These are phyloP conservation scores for Cossypha caffra DNA, from an alignment of 2,797 vertebrate species.

Conservation along the genomic window DNA sequence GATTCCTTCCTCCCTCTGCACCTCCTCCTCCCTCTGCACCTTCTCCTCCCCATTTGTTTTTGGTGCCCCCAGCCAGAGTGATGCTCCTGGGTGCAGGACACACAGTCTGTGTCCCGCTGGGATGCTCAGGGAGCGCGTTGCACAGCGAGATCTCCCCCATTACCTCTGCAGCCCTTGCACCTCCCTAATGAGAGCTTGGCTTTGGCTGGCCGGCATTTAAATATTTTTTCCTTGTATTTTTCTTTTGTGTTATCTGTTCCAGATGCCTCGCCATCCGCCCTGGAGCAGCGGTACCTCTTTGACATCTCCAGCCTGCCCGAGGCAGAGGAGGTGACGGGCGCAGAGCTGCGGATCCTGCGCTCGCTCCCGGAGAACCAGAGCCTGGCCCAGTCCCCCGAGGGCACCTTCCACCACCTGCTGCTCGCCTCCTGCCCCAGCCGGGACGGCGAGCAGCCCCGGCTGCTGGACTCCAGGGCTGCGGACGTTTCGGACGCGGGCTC, in stretches of 20 bases:
- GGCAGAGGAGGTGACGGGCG: constrained; percentile 79
- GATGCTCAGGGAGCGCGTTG: background rate
- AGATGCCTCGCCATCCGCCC: background rate
- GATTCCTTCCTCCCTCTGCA: background rate
- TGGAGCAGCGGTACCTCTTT: constrained; percentile 81
- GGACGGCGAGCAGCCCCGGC: constrained; percentile 1
- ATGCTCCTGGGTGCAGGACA: fast-evolving
- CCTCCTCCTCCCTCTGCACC: background rate
- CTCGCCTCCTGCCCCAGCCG: constrained; percentile 70
- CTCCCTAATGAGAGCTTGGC: background rate
- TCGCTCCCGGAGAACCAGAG: constrained; percentile 51
- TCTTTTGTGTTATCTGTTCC: background rate
- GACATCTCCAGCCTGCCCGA: constrained; percentile 80
- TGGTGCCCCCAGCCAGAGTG: background rate
- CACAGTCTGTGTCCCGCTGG: background rate
- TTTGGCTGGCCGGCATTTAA: background rate
- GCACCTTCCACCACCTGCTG: constrained; percentile 74
- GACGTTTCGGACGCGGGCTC: constrained; percentile 60
- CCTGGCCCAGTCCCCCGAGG: constrained; percentile 48
- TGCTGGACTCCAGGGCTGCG: constrained; percentile 76
- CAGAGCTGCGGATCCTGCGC: constrained; percentile 81
- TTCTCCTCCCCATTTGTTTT: background rate
- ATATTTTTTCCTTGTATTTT: fast-evolving
- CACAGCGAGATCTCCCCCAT: fast-evolving
- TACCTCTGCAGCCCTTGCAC: background rate